Evolutionary conservation across 2,797 vertebrate genomes (phyloP).

Genomic region (Varecia variegata): DNA sequence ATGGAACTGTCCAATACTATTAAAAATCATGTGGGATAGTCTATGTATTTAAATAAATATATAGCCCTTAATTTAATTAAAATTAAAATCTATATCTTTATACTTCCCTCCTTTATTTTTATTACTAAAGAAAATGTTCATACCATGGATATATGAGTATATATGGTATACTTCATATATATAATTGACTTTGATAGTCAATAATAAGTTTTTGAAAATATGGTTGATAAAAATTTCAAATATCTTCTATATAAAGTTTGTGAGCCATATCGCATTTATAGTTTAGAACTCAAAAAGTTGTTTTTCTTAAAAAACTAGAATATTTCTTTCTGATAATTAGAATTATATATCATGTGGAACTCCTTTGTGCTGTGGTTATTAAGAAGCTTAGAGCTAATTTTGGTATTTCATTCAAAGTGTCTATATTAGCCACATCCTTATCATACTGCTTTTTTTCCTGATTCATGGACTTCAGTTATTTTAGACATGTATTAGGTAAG

Average conservation of each 20-base stretch:
- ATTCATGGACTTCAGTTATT: background rate
- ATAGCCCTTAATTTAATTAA: slow-evolving; percentile 34
- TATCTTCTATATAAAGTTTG: background rate
- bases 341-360: background rate
- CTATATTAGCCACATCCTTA: background rate
- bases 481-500: background rate
- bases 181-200: background rate
- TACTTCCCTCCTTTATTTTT: background rate
- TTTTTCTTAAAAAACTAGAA: background rate
- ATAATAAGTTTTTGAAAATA: background rate
- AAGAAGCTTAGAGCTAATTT: background rate
- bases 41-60: slow-evolving; percentile 63
- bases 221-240: background rate
- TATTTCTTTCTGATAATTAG: slow-evolving; percentile 6
- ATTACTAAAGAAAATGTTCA: background rate
- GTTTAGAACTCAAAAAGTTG: background rate
- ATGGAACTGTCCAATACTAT: slow-evolving; percentile 65
- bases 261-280: background rate
- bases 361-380: background rate
- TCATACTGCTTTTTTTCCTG: background rate
- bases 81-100: slow-evolving; percentile 39
- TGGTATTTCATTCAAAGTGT: background rate
- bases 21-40: slow-evolving; percentile 68
- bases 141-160: background rate
- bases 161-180: background rate